These are phyloP conservation scores for Leptobrachium ailaonicum DNA, from an alignment of 2,113 vertebrate genomes.

Conservation along the genomic window DNA sequence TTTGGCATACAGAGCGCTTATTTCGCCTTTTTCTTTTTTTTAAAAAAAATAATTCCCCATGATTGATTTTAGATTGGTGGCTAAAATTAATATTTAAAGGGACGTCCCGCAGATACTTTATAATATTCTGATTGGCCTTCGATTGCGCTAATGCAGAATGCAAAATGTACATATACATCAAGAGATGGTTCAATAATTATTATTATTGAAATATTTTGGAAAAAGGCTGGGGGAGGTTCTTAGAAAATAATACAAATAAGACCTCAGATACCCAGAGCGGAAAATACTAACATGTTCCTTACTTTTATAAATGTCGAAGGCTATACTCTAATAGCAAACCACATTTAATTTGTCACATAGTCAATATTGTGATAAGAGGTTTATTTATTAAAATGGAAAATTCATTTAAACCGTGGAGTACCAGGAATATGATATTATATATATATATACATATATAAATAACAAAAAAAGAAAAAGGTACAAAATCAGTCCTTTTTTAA, in stretches of 20 bases:
- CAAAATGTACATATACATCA: constrained; percentile 10
- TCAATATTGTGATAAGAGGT: constrained; percentile 1
- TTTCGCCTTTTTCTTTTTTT: too few species aligned
- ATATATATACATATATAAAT: too few species aligned
- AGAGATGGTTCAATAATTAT: constrained; percentile 2
- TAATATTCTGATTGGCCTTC: constrained; percentile 24
- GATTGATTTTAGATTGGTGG: constrained; percentile 17
- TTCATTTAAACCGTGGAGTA: too few species aligned
- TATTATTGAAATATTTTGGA: constrained; percentile 26
- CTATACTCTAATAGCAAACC: background rate
- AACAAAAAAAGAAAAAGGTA: too few species aligned
- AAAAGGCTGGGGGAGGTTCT: background rate
- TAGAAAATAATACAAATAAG: background rate
- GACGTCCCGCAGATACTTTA: constrained; percentile 10
- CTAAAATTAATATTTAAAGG: constrained; percentile 28
- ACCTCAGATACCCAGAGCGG: background rate
- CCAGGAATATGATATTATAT: too few species aligned
- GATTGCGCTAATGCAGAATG: background rate
- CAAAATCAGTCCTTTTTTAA: too few species aligned
- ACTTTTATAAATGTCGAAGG: background rate
- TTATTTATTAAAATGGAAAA: constrained; percentile 12
- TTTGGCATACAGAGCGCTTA: too few species aligned
- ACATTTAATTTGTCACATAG: constrained; percentile 5
- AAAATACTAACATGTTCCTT: background rate
- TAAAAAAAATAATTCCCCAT: background rate